Percentiles rank a stretch among this genome's conserved stretches.
Conservation (phyloP, 2,888 invertebrate species). For the Sphaerophoria rueppellii region DNA sequence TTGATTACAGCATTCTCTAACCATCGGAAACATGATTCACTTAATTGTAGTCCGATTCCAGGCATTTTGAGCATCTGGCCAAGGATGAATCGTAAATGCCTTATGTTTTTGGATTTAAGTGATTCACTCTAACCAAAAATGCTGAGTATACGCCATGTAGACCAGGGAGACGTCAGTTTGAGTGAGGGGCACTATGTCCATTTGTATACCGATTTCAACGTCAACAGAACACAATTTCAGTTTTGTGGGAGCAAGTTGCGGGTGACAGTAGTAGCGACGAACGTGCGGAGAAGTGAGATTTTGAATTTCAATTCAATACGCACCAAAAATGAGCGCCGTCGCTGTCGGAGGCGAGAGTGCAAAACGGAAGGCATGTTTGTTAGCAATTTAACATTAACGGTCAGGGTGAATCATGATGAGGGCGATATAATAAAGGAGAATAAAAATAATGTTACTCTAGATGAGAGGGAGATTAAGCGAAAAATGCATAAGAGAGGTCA, state of each 20-base stretch:
- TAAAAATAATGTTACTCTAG: neutral
- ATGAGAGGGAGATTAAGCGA: neutral
- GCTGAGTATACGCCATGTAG: neutral
- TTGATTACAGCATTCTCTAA: slow-evolving; percentile 7
- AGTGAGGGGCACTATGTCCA: neutral
- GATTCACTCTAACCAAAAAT: slow-evolving; percentile 31
- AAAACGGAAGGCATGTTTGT: slow-evolving; percentile 13
- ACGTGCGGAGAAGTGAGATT: neutral
- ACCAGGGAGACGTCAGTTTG: slow-evolving; percentile 1
- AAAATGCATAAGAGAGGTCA: slow-evolving; percentile 9
- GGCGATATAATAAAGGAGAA: neutral
- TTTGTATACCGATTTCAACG: neutral
- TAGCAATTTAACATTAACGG: slow-evolving; percentile 20
- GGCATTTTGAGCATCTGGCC: slow-evolving; percentile 21
- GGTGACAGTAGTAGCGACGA: too few relatives aligned
- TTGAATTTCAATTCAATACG: neutral
- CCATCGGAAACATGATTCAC: slow-evolving; percentile 14
- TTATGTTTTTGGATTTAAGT: slow-evolving; percentile 7
- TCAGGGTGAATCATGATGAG: slow-evolving; percentile 30
- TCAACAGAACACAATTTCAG: neutral
- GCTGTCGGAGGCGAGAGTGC: slow-evolving; percentile 29
- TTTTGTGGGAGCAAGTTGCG: neutral
- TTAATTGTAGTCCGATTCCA: neutral
- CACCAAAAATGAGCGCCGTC: slow-evolving; percentile 25
- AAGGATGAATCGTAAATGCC: slow-evolving; percentile 13